Percentiles rank a stretch among this genome's conserved stretches.
phyloP scores from a whole-genome alignment of 2,113 vertebrate genomes.

The Pseudopodoces humilis region DNA sequence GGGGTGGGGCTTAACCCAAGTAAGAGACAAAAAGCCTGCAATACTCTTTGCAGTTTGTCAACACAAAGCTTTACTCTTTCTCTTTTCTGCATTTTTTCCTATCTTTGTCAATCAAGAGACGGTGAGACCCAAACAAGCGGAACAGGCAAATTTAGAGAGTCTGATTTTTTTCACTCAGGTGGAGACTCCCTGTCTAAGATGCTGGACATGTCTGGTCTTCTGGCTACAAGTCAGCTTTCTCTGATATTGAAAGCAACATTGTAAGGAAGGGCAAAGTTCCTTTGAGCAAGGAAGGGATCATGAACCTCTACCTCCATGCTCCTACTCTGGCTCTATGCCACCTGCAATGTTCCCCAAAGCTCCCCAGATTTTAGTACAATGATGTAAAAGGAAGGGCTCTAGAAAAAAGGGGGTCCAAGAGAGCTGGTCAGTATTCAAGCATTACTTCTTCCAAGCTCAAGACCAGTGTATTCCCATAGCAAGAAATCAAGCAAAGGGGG shows the following conservation, averaged over 20 bases:
- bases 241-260: not conserved
- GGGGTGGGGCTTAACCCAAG: not conserved
- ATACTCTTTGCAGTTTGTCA: not conserved
- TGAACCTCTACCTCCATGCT: not conserved
- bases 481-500: not conserved
- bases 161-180: not conserved
- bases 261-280: not conserved
- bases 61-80: not conserved
- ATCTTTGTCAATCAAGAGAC: not conserved
- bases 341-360: not conserved
- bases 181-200: not conserved
- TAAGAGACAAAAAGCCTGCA: not conserved
- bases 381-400: not conserved
- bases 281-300: not conserved
- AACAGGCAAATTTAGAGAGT: not conserved
- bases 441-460: not conserved
- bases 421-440: not conserved
- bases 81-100: not conserved
- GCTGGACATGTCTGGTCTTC: not conserved
- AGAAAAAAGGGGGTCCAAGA: not conserved
- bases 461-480: rapidly evolving
- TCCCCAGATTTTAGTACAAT: not conserved
- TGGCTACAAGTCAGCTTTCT: not conserved
- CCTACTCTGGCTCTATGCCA: not conserved
- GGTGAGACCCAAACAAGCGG: not conserved